Conservation (phyloP, 1,140 invertebrate genomes). For the Platorchestia sp. region DNA sequence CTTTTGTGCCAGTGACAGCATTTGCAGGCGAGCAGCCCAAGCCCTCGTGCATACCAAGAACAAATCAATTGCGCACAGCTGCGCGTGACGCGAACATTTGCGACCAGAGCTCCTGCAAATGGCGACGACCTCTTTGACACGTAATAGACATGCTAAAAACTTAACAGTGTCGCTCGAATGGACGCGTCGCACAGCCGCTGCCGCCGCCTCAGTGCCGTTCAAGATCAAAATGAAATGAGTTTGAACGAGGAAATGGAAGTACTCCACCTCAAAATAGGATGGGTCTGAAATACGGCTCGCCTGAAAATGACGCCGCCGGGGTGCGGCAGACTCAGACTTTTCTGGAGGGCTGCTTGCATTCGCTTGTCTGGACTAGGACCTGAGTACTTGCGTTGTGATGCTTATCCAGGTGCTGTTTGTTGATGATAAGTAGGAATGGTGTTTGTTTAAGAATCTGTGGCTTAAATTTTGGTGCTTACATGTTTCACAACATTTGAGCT, state of each 20-base stretch:
- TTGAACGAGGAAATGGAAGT: conserved; percentile 46
- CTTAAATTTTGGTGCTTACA: neutral
- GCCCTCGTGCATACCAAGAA: neutral
- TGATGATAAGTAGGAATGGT: no score
- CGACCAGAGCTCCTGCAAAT: neutral
- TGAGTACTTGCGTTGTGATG: neutral
- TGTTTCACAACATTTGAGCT: no score
- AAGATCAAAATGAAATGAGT: conserved; percentile 50
- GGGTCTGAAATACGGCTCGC: neutral
- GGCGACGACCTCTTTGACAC: conserved; percentile 21
- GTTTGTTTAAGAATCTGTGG: neutral
- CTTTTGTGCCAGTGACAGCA: neutral
- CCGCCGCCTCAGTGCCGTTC: neutral
- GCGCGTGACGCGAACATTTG: conserved; percentile 8
- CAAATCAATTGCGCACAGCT: conserved; percentile 28
- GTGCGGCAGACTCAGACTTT: neutral
- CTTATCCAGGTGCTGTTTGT: neutral
- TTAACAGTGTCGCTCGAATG: conserved; percentile 14
- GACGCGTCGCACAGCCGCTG: neutral
- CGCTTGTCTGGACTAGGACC: neutral
- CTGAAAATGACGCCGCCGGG: conserved; percentile 14
- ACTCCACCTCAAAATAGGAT: conserved; percentile 18
- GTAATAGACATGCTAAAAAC: conserved; percentile 52
- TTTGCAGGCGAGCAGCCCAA: neutral
- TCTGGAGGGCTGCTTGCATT: neutral